Conservation (phyloP, 2,113 vertebrate genomes). For the Lophochroa leadbeateri region DNA sequence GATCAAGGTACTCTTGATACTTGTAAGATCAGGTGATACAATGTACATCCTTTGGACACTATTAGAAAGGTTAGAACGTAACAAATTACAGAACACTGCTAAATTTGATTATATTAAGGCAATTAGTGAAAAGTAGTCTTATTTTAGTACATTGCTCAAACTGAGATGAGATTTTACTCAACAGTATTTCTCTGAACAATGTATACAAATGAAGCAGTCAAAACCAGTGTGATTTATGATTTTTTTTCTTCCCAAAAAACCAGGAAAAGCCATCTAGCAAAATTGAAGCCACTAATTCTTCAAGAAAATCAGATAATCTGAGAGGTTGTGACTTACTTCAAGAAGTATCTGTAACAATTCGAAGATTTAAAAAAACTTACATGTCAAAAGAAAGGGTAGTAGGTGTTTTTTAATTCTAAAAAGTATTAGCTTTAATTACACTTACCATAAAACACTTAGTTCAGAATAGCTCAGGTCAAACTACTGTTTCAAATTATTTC, state of each 20-base stretch:
- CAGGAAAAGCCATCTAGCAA: constrained; percentile 93
- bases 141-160: background rate
- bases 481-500: background rate
- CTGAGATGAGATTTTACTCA: background rate
- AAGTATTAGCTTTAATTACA: background rate
- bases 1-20: background rate
- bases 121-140: background rate
- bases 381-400: constrained; percentile 93
- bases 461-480: background rate
- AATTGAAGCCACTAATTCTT: constrained; percentile 80
- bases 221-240: background rate
- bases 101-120: background rate
- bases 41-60: background rate
- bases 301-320: constrained; percentile 92
- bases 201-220: background rate
- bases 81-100: background rate
- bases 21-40: background rate
- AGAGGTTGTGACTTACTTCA: constrained; percentile 95
- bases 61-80: background rate
- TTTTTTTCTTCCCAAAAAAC: background rate
- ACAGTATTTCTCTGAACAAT: background rate
- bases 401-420: background rate
- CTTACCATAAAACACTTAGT: background rate
- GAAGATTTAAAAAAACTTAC: constrained; percentile 97
- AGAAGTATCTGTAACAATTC: constrained; percentile 96